Evolutionary conservation across 2,113 vertebrate genomes (phyloP).

Genomic region (Cygnus atratus): DNA sequence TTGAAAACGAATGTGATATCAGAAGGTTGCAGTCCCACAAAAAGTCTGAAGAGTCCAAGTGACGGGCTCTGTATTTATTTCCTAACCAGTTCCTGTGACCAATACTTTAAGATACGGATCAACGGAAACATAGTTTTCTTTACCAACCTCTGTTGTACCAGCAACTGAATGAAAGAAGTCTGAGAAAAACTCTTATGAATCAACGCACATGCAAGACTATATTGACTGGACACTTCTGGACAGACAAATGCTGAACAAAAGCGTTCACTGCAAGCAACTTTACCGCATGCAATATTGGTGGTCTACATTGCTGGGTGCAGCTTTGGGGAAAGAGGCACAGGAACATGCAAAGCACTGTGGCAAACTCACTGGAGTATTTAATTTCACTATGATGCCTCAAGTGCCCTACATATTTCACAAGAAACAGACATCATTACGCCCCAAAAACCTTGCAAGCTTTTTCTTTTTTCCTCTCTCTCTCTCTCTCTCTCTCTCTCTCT

Average conservation of each 20-base stretch:
- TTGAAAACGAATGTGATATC: neutral
- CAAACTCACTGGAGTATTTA: neutral
- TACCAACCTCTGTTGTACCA: neutral
- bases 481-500: no score
- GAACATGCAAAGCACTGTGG: neutral
- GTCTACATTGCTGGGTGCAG: neutral
- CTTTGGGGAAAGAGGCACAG: neutral
- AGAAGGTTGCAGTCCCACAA: neutral
- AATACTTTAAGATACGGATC: neutral
- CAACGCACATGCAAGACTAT: neutral
- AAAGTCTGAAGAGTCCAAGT: neutral
- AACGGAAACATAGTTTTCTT: neutral
- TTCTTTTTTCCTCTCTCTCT: neutral
- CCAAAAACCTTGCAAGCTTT: neutral
- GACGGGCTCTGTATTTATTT: neutral
- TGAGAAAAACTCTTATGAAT: neutral
- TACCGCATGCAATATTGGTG: neutral
- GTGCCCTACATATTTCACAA: neutral
- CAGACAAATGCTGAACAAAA: neutral
- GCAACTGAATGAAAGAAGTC: neutral
- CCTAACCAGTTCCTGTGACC: neutral
- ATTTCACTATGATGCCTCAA: neutral
- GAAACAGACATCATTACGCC: neutral
- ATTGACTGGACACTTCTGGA: neutral
- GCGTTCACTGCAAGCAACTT: neutral